Base-by-base conservation (phyloP, 2,113 vertebrate genomes). In the Centropristis striata region DNA sequence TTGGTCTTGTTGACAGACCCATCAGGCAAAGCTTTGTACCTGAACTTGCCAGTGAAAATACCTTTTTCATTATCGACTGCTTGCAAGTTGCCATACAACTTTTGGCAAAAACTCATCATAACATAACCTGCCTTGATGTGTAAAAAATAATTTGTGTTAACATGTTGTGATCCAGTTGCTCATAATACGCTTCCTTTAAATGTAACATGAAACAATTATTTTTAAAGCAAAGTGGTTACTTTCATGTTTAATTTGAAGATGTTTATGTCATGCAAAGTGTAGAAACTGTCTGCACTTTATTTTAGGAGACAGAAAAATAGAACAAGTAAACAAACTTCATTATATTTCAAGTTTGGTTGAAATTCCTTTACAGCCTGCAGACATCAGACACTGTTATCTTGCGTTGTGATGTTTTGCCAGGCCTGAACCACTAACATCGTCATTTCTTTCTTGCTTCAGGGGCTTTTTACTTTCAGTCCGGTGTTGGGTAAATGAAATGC, bases 401-500 rank as follows among this genome's bases (percentile, higher is more conserved):
- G 13, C 1, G 4, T 70, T 42, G 23, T 58, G 63, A 70, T 75
- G 36, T 58, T 60, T 21, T 65, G 23, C 63, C 41, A 47, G 16
- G 15, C n/a, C 46, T 60, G 58, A 4, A 37, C 21, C 14, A 18
- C 69, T 27, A 36, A 37, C 51, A 53, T 65, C 37, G 53, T 68
- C 55, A 54, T 25, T 42, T 36, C 11, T 37, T 5, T 58, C 37
- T 37, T 55, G 57, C 70, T 66, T n/a, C 5, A 4, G 28, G 39
- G 41, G 39, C 1, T 51, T 73, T 67, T 25, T 37, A 21, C 37
- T 75, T 44, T 37, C 50, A n/a, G 11, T 57, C 37, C 23, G 20
- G 18, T 51, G 50, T 51, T 32, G 36, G 11, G 75, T 47, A 60
- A 68, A 82, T 58, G 1, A 71, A 75, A 47, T 27, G 28, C 61